Evolutionary conservation across 2,888 invertebrate species (phyloP), one percentile per base, ranked within the genome.

Genomic region (Athripsodes cinereus): DNA sequence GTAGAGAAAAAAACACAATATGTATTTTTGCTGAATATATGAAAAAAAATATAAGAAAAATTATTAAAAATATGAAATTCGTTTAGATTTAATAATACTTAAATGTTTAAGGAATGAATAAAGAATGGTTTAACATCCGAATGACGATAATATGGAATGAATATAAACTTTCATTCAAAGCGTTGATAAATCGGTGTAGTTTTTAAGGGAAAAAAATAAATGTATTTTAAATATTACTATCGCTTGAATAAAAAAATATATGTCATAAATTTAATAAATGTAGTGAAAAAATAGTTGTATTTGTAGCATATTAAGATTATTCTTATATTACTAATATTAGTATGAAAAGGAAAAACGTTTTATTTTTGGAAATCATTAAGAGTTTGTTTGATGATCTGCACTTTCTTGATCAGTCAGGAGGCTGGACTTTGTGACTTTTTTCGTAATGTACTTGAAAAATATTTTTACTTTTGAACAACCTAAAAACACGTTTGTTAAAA

Each of bases 341-440:
- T 10, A 47, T 21, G 48, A 19, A 16, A 22, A 34, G 35, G 34
- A 6, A 21, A 1, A 53, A 21, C 40, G 13, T 40, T 40, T 16
- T 40, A 8, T 40, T n/a, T 40, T 20, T 40, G 19, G 19, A 52
- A 53, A 53, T 22, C 13, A 22, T 19, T n/a, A 19, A n/a, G 2
- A 53, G 55, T 40, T 40, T 18, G 52, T 40, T 53, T 52, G 57
- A 62, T 48, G 59, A 47, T 22, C 52, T n/a, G 35, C 22, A 31
- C 31, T 52, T 53, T 26, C 21, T 21, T 20, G 35, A 21, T 22
- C 40, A 19, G 40, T 58, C 60, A 61, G 64, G 64, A 64, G 64
- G 64, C 64, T 64, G 64, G 64, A 64, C 55, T 57, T 57, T 60
- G 57, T 55, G 60, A 63, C 40, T 46, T 46, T 22, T 22, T 57